Base-by-base conservation (phyloP, 1,140 invertebrate genomes). In the Drosophila persimilis region DNA sequence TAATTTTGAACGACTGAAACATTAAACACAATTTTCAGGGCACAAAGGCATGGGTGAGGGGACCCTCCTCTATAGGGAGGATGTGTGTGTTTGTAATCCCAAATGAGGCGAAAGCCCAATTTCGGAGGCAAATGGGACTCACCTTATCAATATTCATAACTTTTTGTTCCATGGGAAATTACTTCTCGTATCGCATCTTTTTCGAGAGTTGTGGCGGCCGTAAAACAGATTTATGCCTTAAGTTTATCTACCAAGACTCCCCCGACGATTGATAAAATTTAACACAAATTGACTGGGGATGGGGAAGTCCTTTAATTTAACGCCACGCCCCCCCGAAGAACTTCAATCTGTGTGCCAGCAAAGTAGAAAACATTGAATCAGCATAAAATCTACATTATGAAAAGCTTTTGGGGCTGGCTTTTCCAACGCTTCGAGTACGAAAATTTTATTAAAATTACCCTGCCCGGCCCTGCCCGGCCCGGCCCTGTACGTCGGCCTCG, bases 71-170 rank as follows among this genome's bases (percentile, higher is more conserved):
- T 39, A 13, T 39, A n/a, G 11, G 11, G 11, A 11, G 11, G 8
- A 39, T 4, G 24, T 5, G 46, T 41, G 35, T 46, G 17, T 13
- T 39, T 73, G 69, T 54, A 76, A 69, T 76, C 65, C 73, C 73
- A 76, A 76, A 76, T 76, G 73, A 58, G 64, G 53, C 71, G 55
- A 75, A 76, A 70, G 70, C 63, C 53, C 73, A 76, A 76, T 76
- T 54, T 76, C 58, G 73, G 58, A 35, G 35, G 35, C 35, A 39
- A 11, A 73, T 73, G 58, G 52, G 58, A 47, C 55, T 46, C 47
- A 73, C 47, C 73, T 76, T 76, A 76, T 76, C 73, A 76, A 76
- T 76, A 76, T 76, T 76, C 73, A 76, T 76, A 76, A 76, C 73
- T 76, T 76, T 39, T 35, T 51, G n/a, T 45, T 44, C 46, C 48